These are phyloP conservation scores for Varanus komodoensis DNA, from an alignment of 2,113 vertebrate genomes.

Conservation along the genomic window DNA sequence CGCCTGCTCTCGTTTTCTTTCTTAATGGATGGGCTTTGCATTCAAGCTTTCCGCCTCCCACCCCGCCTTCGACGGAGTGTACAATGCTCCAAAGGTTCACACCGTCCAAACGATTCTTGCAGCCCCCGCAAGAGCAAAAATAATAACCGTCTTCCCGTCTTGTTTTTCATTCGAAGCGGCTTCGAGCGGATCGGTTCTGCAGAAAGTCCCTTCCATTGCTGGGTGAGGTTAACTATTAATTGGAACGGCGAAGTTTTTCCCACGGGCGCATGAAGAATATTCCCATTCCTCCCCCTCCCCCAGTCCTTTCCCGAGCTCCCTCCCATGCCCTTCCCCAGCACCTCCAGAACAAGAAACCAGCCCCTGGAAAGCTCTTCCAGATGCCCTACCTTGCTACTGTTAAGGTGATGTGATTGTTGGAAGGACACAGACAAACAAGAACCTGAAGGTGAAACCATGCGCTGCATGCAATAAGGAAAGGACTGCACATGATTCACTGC, in stretches of 20 bases:
- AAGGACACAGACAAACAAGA: constrained; percentile 75
- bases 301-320: background rate
- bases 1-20: constrained; percentile 73
- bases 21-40: constrained; percentile 69
- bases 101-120: constrained; percentile 21
- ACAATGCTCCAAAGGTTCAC: constrained; percentile 70
- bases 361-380: background rate
- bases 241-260: constrained; percentile 40
- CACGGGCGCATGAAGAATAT: constrained; percentile 21
- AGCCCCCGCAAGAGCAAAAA: constrained; percentile 38
- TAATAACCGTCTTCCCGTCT: constrained; percentile 40
- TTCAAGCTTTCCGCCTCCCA: constrained; percentile 24
- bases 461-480: constrained; percentile 76
- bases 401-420: constrained; percentile 39
- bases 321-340: background rate
- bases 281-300: background rate
- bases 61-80: constrained; percentile 65
- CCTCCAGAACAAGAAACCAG: background rate
- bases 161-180: constrained; percentile 31
- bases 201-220: constrained; percentile 50
- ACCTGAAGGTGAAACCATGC: constrained; percentile 84
- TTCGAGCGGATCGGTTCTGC: constrained; percentile 69
- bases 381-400: constrained; percentile 73
- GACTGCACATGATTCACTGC: constrained; percentile 85
- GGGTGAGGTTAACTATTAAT: constrained; percentile 43